A percentile compares a stretch with the other conserved stretches of the same genome.
Conservation (phyloP, 2,797 vertebrate genomes). For the Cyclura pinguis region DNA sequence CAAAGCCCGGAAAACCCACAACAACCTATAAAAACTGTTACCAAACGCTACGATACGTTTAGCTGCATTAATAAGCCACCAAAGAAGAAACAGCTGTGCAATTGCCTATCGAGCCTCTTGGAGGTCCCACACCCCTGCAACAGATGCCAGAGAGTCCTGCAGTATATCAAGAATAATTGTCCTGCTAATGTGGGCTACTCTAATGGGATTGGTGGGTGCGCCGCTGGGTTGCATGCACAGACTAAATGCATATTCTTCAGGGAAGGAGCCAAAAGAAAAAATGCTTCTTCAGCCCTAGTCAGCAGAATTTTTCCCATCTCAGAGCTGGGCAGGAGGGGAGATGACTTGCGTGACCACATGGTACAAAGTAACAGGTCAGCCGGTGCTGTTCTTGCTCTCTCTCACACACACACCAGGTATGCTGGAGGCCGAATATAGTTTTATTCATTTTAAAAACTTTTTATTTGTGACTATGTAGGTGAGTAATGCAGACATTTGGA, state of each 20-base stretch:
- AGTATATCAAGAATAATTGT: background rate
- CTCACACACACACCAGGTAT: background rate
- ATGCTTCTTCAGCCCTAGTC: background rate
- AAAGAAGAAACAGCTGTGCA: background rate
- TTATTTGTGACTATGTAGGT: background rate
- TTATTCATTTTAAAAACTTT: background rate
- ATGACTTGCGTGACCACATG: background rate
- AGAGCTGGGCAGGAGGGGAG: background rate
- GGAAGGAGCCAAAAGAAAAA: background rate
- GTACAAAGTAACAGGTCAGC: background rate
- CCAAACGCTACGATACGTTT: background rate
- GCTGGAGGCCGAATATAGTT: background rate
- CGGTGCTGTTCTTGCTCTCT: background rate
- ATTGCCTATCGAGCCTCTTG: background rate
- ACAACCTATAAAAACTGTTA: no score
- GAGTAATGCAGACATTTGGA: background rate
- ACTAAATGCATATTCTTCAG: background rate
- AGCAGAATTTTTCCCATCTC: constrained; percentile 4
- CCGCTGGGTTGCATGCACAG: background rate
- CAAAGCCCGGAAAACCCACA: no score
- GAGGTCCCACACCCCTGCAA: background rate
- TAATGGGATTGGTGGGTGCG: constrained; percentile 14
- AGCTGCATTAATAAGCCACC: background rate
- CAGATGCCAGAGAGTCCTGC: background rate
- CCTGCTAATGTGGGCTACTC: background rate